These are phyloP conservation scores for Silurus aristotelis DNA, from an alignment of 2,797 vertebrate species.

Conservation along the genomic window DNA sequence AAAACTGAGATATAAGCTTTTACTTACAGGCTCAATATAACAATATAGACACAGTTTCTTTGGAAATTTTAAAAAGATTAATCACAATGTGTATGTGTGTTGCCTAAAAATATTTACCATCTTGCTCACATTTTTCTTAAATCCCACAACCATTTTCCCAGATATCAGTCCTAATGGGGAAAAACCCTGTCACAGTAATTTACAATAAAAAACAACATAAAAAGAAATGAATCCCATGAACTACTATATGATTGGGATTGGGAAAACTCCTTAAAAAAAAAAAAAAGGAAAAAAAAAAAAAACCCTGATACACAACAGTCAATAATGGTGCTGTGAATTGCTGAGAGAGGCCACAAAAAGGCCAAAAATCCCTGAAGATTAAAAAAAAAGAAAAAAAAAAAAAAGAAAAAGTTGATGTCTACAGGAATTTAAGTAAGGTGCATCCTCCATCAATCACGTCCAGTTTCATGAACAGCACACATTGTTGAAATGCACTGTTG, in stretches of 20 bases:
- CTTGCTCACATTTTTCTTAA: conserved; percentile 24
- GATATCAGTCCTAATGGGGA: neutral
- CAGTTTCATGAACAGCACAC: neutral
- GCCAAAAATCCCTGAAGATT: conserved; percentile 25
- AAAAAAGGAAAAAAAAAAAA: conserved; percentile 7
- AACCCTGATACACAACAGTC: conserved; percentile 19
- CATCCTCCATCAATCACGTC: conserved; percentile 20
- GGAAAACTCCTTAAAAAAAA: neutral
- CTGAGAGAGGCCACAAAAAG: neutral
- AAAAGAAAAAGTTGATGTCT: neutral
- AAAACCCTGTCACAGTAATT: neutral
- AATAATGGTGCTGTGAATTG: neutral
- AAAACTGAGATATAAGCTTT: neutral
- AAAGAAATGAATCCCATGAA: neutral
- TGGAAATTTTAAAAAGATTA: neutral
- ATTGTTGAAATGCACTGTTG: neutral
- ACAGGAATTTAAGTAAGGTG: conserved; percentile 29
- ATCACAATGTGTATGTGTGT: neutral
- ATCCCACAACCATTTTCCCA: conserved; percentile 12
- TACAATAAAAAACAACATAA: neutral
- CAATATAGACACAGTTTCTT: neutral
- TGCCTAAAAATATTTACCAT: conserved; percentile 9
- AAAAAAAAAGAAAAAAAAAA: neutral
- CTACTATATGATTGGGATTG: neutral
- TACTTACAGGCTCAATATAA: neutral